Evolutionary conservation across 2,888 invertebrate genomes (phyloP), one percentile per base, ranked within the genome.

Genomic region (Nephrotoma appendiculata): DNA sequence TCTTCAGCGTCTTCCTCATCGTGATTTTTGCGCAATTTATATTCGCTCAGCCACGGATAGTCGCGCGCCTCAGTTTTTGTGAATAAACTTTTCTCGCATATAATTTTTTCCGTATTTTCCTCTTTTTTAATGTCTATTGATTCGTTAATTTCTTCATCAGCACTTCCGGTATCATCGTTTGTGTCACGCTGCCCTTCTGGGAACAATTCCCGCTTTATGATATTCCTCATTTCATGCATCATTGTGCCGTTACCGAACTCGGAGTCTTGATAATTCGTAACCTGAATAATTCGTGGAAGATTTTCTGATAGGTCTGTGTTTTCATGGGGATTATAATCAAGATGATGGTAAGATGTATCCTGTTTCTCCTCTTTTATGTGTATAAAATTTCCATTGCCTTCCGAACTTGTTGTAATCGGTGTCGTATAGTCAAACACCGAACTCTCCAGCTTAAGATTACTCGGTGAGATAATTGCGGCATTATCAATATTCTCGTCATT

Each of bases 41-140:
- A 85, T 19, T 89, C 90, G 86, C 92, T 89, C 31, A 84, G 15
- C 93, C 93, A 93, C 4, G 93, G 93, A 90, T 90, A 91, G 41
- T 91, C 90, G 5, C 92, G 90, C 15, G 89, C 89, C 6, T 89
- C 89, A 0, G 89, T 89, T 41, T 90, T 89, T 0, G 88, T 90
- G 87, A 92, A 93, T 4, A 92, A 90, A 87, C 92, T 92, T 44
- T 90, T 90, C 84, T 89, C 90, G 87, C 90, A 90, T 2, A 88
- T 88, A 87, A 89, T 89, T 43, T 90, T 89, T 12, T 87, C 88
- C n/a, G 89, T 89, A 7, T 31, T 71, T 2, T 31, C 31, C 11
- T 71, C 71, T 31, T 71, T 71, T 71, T 31, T 71, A 31, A 71
- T 15, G 15, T 19, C 7, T 7, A 15, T 15, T 5, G 19, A 19